Percentiles rank a stretch among this genome's conserved stretches.
Conservation (phyloP, 2,113 vertebrate species). For the Elephas maximus region DNA sequence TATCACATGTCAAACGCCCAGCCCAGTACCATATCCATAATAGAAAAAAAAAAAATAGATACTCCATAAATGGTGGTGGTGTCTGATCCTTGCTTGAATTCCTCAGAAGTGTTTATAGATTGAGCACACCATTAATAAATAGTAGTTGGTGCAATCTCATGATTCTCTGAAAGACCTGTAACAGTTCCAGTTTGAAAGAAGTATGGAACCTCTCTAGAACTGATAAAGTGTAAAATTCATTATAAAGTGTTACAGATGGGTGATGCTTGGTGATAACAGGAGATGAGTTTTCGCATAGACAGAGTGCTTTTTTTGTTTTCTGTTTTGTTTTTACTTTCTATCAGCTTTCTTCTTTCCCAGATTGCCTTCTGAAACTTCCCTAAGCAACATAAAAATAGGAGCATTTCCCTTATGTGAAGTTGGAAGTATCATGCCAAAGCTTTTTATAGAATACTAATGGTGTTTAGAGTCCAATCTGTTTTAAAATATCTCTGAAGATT, state of each 20-base stretch:
- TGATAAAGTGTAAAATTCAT: background rate
- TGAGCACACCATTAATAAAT: background rate
- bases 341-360: background rate
- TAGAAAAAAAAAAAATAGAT: background rate
- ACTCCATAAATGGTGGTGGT: background rate
- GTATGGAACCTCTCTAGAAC: background rate
- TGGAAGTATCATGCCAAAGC: conserved; percentile 42
- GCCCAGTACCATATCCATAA: background rate
- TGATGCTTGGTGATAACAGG: background rate
- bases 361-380: conserved; percentile 48
- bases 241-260: conserved; percentile 9
- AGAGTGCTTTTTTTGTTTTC: background rate
- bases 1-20: background rate
- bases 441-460: conserved; percentile 75
- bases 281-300: background rate
- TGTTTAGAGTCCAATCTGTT: conserved; percentile 74
- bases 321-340: conserved; percentile 15
- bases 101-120: background rate
- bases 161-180: conserved; percentile 27
- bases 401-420: conserved; percentile 30
- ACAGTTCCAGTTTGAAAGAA: conserved; percentile 18
- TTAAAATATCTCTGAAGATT: conserved; percentile 76
- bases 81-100: background rate
- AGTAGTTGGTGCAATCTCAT: conserved; percentile 8
- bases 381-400: conserved; percentile 37